Evolutionary conservation across 2,888 invertebrate genomes (phyloP), one percentile per base, ranked within the genome.

Genomic region (Drosophila conformis): DNA sequence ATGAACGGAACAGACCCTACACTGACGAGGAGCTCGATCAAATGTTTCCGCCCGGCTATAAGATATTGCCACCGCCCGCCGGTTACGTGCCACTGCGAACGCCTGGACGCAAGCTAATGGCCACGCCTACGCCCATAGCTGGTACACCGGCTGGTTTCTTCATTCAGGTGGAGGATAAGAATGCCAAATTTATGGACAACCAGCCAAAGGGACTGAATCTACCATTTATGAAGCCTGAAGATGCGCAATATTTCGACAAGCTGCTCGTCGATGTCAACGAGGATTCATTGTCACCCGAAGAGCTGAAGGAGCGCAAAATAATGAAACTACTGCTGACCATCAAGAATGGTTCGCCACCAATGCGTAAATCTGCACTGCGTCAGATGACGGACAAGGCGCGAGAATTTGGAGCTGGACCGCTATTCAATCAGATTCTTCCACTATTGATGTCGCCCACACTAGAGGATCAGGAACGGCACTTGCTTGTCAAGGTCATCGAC

Each of bases 181-280:
- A 95, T 59, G 98, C 98, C 90, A 97, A 97, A 93, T 94, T 95
- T 78, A 96, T 98, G 90, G 99, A 99, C 93, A 98, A 98, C 92
- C 99, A 99, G 94, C 99, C 99, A 1, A 99, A 99, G 93, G 97
- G 97, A 1, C 95, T 95, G 89, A 99, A 99, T 94, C 94, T 99
- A 85, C 99, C 99, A 21, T 98, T 99, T 92, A 97, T 99, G 96
- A 99, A 99, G 93, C 99, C 99, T 0, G 99, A 99, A 93, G 99
- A 99, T 94, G 99, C 99, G 53, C 99, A 99, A 94, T 99, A 99
- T 94, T 99, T 99, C 94, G 99, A 99, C 93, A 99, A 99, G 94
- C 94, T 99, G 77, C 94, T 99, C 80, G 96, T 98, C 63, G 99
- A 99, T 92, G 99, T 99, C 35, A 99, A 99, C 93, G 99, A 99